A percentile compares a stretch with the other conserved stretches of the same genome.
These are phyloP conservation scores for Bombus sibiricus DNA, from an alignment of 1,140 invertebrate genomes.

Conservation along the genomic window DNA sequence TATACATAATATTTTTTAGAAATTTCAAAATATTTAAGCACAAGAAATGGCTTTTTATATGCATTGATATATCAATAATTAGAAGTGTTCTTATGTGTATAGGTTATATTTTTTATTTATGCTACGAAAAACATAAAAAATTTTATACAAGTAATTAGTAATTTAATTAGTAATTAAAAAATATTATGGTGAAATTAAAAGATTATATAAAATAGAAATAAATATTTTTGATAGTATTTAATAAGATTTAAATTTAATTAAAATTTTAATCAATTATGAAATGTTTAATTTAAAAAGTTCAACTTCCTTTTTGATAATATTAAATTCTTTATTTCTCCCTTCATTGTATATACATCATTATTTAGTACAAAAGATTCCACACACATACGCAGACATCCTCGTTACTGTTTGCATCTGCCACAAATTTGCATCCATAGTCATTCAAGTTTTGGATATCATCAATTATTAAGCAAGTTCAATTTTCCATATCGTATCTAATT, in stretches of 20 bases:
- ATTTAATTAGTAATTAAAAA: not conserved
- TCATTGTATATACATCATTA: constrained; percentile 64
- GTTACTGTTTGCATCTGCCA: constrained; percentile 12
- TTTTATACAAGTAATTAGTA: not conserved
- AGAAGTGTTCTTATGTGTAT: not conserved
- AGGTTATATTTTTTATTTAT: not conserved
- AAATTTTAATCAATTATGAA: not conserved
- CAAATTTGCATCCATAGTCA: constrained; percentile 12
- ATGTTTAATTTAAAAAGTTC: no score
- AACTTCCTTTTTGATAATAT: constrained; percentile 56
- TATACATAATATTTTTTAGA: not conserved
- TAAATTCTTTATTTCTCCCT: constrained; percentile 68
- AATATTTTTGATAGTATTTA: not conserved
- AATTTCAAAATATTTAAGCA: not conserved
- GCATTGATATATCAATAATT: not conserved
- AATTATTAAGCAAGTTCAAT: not conserved
- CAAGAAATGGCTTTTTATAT: not conserved
- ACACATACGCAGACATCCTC: constrained; percentile 30
- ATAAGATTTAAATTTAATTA: not conserved
- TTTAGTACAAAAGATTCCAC: constrained; percentile 68
- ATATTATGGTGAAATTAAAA: not conserved
- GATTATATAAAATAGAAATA: not conserved
- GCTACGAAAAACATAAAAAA: not conserved
- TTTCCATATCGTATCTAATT: not conserved
- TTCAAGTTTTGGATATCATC: constrained; percentile 5